Evolutionary conservation across 2,888 invertebrate genomes (phyloP), one percentile per base, ranked within the genome.

Genomic region (Phania funesta): DNA sequence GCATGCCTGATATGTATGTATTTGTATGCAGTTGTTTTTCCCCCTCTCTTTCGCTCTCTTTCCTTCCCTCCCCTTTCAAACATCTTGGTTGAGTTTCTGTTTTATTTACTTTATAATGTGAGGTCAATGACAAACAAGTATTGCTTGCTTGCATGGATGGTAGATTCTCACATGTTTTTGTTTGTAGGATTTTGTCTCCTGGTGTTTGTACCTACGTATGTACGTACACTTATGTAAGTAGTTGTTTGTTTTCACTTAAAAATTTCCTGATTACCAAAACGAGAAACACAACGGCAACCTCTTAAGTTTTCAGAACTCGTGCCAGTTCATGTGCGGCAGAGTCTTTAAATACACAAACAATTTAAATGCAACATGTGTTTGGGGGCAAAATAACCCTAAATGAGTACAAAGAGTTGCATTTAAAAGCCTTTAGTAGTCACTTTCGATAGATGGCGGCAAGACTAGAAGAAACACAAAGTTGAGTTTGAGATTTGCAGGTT

Each of bases 111-210:
- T 73, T 73, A 3, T 54, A 76, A 62, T 52, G 46, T 62, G 76
- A 62, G 81, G 81, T 81, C 81, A 81, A 81, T 81, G 81, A 81
- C 81, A 81, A 80, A 76, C 80, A 77, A 77, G 52, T 46, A 58
- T 65, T 54, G 58, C 64, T 48, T 60, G 54, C 8, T 41, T 58
- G 29, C 9, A 7, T 52, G 48, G 46, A 16, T 29, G 29, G 18
- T 50, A 62, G 32, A 54, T 54, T 74, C 76, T 68, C 68, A 58
- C 52, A 70, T 62, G 62, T 35, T 77, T 54, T 52, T 76, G 52
- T 16, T 16, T 56, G 18, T 18, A 62, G 29, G 48, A 29, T 58
- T 62, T 35, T 62, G 60, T 54, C 24, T 50, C 22, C 41, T 20
- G 29, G 18, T 71, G 24, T 50, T n/a, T 38, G 35, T 35, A 9